Evolutionary conservation across 2,888 invertebrate species (phyloP), one percentile per base, ranked within the genome.

Genomic region (Pecten maximus): DNA sequence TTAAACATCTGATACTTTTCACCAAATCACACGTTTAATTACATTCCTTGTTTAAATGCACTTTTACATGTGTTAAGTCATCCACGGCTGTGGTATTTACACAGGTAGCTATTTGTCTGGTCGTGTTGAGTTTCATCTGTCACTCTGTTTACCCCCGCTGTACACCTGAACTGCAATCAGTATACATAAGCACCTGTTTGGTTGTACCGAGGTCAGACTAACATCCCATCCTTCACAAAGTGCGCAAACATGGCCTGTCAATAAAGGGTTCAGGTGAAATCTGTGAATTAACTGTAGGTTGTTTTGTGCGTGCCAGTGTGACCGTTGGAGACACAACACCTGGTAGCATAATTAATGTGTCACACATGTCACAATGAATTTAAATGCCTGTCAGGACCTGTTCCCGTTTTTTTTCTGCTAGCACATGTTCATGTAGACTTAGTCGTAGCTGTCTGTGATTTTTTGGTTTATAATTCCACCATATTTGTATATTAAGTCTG

Each of bases 1-100:
- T 74, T 74, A 74, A 74, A 74, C 74, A 74, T 74, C 74, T 74
- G 74, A 74, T 74, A 74, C 74, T 28, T 74, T 74, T 74, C 74
- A 74, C 28, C 74, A 74, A 74, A 74, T 74, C 74, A 10, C 35
- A 74, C 74, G 74, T 74, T 74, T 74, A 74, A 74, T 74, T 74
- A 74, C 35, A 28, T 74, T 74, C 74, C 35, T 74, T 74, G 74
- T 74, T 74, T 74, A 74, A 74, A 28, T 74, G 74, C 28, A 74
- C 74, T 74, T 74, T 74, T 74, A 74, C 74, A 74, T 74, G 74
- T 35, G 74, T 6, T 74, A 74, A 74, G 74, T 35, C 74, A 74
- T 74, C 74, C 74, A 74, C 28, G 16, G 28, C 35, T 4, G 74
- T 28, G 10, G 60, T 74, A 74, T 74, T 74, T 74, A 23, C 74